Conservation (phyloP, 2,113 vertebrate species). For the Neogobius melanostomus region DNA sequence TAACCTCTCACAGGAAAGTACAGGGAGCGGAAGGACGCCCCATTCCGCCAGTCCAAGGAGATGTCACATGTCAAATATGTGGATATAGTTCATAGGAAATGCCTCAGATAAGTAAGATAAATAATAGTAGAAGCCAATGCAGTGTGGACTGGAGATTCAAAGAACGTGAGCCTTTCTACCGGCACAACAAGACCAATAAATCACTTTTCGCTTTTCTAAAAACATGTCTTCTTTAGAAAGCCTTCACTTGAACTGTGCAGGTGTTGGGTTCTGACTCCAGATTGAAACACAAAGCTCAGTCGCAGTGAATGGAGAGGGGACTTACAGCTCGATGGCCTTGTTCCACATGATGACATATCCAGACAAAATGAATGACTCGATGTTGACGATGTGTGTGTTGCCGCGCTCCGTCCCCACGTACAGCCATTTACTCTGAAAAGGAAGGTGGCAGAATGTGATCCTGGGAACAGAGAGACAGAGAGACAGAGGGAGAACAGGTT, state of each 20-base stretch:
- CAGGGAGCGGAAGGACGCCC: no score
- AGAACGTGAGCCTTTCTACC: no score
- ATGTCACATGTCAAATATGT: no score
- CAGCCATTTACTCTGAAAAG: constrained; percentile 99
- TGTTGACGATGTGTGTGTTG: constrained; percentile 98
- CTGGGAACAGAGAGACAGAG: constrained; percentile 65
- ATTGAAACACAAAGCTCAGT: background rate
- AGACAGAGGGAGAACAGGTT: constrained; percentile 12
- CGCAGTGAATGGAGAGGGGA: constrained; percentile 33
- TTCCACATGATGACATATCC: constrained; percentile 99
- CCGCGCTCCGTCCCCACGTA: constrained; percentile 97
- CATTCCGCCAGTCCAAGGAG: no score
- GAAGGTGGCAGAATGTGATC: constrained; percentile 97
- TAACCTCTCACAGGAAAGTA: no score
- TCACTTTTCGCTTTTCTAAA: background rate
- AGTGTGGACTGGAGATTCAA: no score
- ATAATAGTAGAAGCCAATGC: no score
- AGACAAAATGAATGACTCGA: constrained; percentile 96
- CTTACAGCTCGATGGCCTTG: constrained; percentile 99
- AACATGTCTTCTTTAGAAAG: background rate
- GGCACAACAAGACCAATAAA: no score
- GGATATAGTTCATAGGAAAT: no score
- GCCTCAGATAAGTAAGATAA: no score
- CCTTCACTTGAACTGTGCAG: background rate
- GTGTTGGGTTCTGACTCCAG: background rate